Evolutionary conservation across 1,140 invertebrate genomes (phyloP).

Genomic region (Calosoma granatense): DNA sequence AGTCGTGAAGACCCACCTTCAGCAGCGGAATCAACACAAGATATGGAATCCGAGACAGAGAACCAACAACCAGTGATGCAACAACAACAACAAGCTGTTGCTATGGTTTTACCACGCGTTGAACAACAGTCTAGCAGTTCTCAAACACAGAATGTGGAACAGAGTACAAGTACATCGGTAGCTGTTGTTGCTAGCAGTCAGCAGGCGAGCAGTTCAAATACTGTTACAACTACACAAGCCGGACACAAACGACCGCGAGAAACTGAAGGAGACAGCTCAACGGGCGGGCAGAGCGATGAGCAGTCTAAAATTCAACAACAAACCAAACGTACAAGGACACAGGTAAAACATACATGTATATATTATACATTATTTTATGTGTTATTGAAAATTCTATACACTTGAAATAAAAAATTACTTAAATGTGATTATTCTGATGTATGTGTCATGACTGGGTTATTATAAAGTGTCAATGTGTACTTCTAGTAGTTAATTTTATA

Average conservation of each 20-base stretch:
- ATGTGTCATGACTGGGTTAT: too few relatives aligned
- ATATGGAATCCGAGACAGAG: conserved; percentile 16
- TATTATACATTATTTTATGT: conserved; percentile 17
- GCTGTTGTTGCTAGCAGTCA: conserved; percentile 36
- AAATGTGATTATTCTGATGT: too few relatives aligned
- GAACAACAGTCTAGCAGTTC: conserved; percentile 36
- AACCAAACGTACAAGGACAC: conserved; percentile 34
- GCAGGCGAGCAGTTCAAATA: conserved; percentile 43
- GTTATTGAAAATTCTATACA: conserved; percentile 13
- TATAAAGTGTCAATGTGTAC: too few relatives aligned
- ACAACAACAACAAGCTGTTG: conserved; percentile 54
- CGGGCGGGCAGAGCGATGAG: conserved; percentile 38
- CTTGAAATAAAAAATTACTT: too few relatives aligned
- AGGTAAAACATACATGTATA: conserved; percentile 15
- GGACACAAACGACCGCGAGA: conserved; percentile 45
- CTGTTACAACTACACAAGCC: conserved; percentile 51
- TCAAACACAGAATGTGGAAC: conserved; percentile 20
- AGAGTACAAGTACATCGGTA: conserved; percentile 25
- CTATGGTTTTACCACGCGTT: conserved; percentile 60
- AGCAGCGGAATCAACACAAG: conserved; percentile 14
- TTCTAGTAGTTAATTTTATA: neutral
- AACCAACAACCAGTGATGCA: conserved; percentile 33
- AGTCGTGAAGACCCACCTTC: conserved; percentile 19
- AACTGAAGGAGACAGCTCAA: conserved; percentile 43
- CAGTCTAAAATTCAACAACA: conserved; percentile 31